Evolutionary conservation across 1,140 invertebrate genomes (phyloP), one percentile per base, ranked within the genome.

Genomic region (Manduca sexta): DNA sequence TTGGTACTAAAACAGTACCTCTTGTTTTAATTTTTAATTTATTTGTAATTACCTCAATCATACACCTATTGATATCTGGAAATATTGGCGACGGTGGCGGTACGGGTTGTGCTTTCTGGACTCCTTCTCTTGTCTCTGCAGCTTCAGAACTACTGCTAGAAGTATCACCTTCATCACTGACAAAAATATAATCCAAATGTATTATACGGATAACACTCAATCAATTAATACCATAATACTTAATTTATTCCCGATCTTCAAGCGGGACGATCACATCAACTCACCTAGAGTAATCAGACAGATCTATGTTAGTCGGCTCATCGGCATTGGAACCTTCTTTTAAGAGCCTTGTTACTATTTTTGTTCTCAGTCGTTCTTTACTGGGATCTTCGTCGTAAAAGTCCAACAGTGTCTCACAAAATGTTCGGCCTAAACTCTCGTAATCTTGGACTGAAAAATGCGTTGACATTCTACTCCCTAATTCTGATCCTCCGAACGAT

Each of bases 331-430:
- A 96, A 2, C 94, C 94, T 84, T 93, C 92, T 84, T 94, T 92
- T 43, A 92, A 79, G 52, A 96, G 80, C 73, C 93, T 90, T 52
- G 90, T 90, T 16, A 95, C 89, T 58, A 95, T 94, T 87, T 95
- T 95, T 43, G 88, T 89, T 47, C 94, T 88, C 15, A 95, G 82
- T 71, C 88, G 90, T 77, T 94, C 93, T 90, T 97, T 97, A 57
- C 90, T 90, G 5, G 94, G 94, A 82, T 95, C 92, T 38, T 95
- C 92, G 79, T 97, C 95, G 68, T 93, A 95, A 84, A 94, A 97
- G 74, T 97, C 95, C 45, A 97, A 85, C 7, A 98, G 82, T 2
- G 96, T 97, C 86, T 97, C 95, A 86, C 96, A 97, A 86, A 97
- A 97, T 30, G 94, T 91, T 64, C 92, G 91, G 6, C 95, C 96